Evolutionary conservation across 1,140 invertebrate species (phyloP), one percentile per base, ranked within the genome.

Genomic region (Micrasema longulum): DNA sequence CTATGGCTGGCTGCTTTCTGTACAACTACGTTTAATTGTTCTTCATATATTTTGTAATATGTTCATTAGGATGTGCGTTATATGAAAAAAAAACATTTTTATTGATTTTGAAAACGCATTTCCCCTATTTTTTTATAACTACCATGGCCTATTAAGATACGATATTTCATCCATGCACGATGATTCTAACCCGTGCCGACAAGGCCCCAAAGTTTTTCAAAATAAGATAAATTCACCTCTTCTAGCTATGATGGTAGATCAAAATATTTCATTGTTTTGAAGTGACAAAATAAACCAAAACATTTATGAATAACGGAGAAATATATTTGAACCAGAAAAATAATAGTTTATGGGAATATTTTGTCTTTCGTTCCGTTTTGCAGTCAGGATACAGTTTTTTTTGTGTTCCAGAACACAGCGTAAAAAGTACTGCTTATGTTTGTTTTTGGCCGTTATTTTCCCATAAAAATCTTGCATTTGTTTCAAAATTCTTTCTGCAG

Each of bases 381-480:
- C 57, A 63, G 10, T 50, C 48, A 20, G 14, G 48, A 23, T 20
- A 50, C 22, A 50, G 48, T 50, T 31, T 31, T n/a, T n/a, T 31
- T 7, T 31, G 26, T 31, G 26, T 50, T 50, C 18, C 22, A 18
- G 48, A 20, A 50, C 48, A 50, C 48, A 50, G 22, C 48, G 48
- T 23, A 23, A 50, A 18, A 50, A 5, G 20, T 20, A 50, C 22
- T 18, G 48, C 22, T 50, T 50, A 4, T 50, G 48, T 16, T 50
- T 11, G 2, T 50, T 16, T 5, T 50, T 16, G 12, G 22, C 16
- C 16, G 16, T 50, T 23, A 50, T 20, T 50, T 20, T 18, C 1
- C 12, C 48, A 50, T 50, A 16, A 50, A 50, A 50, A 50, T 50
- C 48, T 50, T 50, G 48, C 48, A 18, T 50, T 50, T 18, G 16